phyloP scores from a whole-genome alignment of 1,140 invertebrate species.

The Aphelinus certus region DNA sequence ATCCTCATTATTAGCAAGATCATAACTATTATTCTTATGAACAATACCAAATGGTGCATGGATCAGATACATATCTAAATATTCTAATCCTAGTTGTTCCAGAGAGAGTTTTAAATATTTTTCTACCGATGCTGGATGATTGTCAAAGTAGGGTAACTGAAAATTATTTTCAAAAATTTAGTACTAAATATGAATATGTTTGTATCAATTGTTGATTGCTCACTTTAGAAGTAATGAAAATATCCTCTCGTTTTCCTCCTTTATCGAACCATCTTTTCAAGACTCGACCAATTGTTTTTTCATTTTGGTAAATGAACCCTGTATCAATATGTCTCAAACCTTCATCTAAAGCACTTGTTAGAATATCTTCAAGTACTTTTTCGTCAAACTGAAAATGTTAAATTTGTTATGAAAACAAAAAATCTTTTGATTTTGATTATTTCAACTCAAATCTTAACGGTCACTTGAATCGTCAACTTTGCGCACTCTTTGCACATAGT shows the following conservation, averaged over 20 bases:
- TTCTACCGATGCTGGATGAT: constrained; percentile 75
- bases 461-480: too few species aligned
- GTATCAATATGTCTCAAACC: constrained; percentile 85
- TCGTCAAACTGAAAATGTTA: constrained; percentile 64
- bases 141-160: constrained; percentile 71
- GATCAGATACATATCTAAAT: constrained; percentile 86
- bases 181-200: neutral
- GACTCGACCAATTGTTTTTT: constrained; percentile 80
- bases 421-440: too few species aligned
- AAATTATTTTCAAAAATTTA: constrained; percentile 55
- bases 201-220: constrained; percentile 39
- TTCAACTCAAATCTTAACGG: too few species aligned
- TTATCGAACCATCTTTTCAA: constrained; percentile 78
- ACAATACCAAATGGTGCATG: constrained; percentile 81
- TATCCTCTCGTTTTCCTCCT: constrained; percentile 77
- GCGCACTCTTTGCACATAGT: too few species aligned
- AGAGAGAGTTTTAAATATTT: constrained; percentile 79
- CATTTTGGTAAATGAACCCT: constrained; percentile 83
- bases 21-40: constrained; percentile 62
- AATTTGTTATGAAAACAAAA: too few species aligned
- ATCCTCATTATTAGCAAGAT: constrained; percentile 66
- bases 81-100: constrained; percentile 76
- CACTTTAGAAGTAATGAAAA: constrained; percentile 86
- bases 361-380: constrained; percentile 74
- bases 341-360: constrained; percentile 71